These are phyloP conservation scores for Drosophila antonietae DNA, from an alignment of 2,888 invertebrate genomes.

Conservation along the genomic window DNA sequence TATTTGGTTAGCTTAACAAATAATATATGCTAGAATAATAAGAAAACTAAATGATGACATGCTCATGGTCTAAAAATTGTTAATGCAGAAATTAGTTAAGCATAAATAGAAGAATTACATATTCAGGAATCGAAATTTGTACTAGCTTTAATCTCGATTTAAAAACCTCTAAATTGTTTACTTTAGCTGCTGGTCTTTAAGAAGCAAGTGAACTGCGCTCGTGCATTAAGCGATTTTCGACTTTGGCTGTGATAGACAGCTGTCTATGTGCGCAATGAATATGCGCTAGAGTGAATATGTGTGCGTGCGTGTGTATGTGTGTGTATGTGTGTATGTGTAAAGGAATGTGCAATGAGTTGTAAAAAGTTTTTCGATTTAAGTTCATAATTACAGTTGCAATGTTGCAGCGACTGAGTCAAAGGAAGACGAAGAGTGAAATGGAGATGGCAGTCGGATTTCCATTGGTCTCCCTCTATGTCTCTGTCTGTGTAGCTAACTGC, in stretches of 20 bases:
- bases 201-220: not conserved
- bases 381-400: slow-evolving; percentile 77
- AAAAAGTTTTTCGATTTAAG: slow-evolving; percentile 78
- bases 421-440: slow-evolving; percentile 2
- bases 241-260: slow-evolving; percentile 58
- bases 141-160: too few relatives aligned
- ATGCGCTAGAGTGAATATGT: not conserved
- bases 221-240: slow-evolving; percentile 42
- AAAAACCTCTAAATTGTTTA: slow-evolving; percentile 22
- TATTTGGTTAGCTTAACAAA: not conserved
- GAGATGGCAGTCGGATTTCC: not conserved
- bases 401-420: slow-evolving; percentile 28
- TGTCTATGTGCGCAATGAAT: slow-evolving; percentile 37
- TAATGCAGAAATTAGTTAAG: too few relatives aligned
- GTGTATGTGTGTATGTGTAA: too few relatives aligned
- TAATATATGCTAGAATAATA: not conserved
- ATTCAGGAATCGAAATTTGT: too few relatives aligned
- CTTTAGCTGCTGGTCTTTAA: slow-evolving; percentile 16
- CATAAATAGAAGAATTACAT: too few relatives aligned
- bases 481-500: slow-evolving; percentile 28
- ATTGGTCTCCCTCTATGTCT: slow-evolving; percentile 3
- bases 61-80: too few relatives aligned
- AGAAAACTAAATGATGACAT: not conserved
- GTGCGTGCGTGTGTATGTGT: slow-evolving; percentile 16
- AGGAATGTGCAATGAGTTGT: slow-evolving; percentile 74